phyloP scores from a whole-genome alignment of 2,113 vertebrate species.

The Spheniscus mendiculus region DNA sequence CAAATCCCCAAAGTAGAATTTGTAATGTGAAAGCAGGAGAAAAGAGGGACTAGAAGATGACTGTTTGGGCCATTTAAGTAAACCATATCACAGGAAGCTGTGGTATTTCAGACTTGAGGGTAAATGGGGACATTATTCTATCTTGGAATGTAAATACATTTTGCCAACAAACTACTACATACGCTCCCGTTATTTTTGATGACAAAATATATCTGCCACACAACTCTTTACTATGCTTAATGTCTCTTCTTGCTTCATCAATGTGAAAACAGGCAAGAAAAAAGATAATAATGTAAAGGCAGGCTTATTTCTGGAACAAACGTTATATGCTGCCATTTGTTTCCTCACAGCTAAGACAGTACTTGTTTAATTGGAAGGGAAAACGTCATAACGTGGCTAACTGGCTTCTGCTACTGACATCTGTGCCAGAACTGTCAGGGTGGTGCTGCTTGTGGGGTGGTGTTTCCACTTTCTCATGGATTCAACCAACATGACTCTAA shows the following conservation, averaged over 20 bases:
- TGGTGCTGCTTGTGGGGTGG: background rate
- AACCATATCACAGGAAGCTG: background rate
- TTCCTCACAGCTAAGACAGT: background rate
- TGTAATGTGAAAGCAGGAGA: slow-evolving; percentile 14
- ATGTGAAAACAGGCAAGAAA: background rate
- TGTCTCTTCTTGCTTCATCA: background rate
- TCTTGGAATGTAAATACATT: background rate
- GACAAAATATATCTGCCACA: background rate
- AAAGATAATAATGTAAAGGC: background rate
- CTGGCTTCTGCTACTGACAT: background rate
- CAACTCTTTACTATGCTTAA: background rate
- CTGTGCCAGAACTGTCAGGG: background rate
- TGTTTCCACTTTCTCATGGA: background rate
- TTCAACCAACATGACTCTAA: background rate
- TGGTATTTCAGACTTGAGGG: background rate
- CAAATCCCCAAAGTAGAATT: background rate
- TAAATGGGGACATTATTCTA: background rate
- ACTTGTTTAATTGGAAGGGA: slow-evolving; percentile 14
- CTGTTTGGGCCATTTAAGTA: background rate
- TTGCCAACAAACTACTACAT: slow-evolving; percentile 1
- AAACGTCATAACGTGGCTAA: background rate
- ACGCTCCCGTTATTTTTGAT: background rate
- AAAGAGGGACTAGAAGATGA: background rate
- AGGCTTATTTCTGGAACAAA: background rate
- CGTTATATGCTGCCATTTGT: background rate